Percentiles rank a stretch among this genome's conserved stretches.
Conservation (phyloP, 2,113 vertebrate species). For the Orthonyx spaldingii region DNA sequence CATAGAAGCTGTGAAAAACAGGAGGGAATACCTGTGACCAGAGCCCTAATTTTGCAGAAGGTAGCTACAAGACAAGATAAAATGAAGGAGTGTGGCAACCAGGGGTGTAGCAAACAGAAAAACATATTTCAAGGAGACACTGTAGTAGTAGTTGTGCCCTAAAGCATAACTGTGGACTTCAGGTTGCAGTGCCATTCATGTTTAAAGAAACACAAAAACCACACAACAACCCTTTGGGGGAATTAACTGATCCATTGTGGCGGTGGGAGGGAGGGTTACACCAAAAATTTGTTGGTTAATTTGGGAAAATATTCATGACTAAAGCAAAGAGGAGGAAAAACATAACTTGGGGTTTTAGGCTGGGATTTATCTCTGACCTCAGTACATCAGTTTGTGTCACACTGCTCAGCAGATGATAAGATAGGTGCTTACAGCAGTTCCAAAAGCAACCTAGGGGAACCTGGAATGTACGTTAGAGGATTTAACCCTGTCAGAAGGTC, state of each 20-base stretch:
- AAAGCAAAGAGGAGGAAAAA: not conserved
- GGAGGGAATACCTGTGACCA: not conserved
- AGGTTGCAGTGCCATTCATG: not conserved
- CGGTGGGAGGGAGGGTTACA: accelerated
- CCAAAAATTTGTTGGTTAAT: not conserved
- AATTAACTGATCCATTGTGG: not conserved
- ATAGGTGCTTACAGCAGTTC: not conserved
- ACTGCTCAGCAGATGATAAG: not conserved
- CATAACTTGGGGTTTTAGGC: not conserved
- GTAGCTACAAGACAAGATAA: not conserved
- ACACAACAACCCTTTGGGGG: not conserved
- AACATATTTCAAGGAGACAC: not conserved
- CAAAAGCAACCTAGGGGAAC: not conserved
- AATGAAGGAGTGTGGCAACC: not conserved
- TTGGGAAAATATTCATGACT: not conserved
- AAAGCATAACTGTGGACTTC: not conserved
- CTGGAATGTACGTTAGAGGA: not conserved
- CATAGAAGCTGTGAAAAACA: not conserved
- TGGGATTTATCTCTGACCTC: not conserved
- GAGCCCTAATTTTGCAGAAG: not conserved
- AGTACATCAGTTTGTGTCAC: not conserved
- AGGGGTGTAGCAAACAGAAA: not conserved
- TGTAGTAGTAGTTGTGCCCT: not conserved
- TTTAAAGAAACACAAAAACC: not conserved
- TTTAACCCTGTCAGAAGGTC: not conserved